Evolutionary conservation across 2,113 vertebrate genomes (phyloP).

Genomic region (Astur gentilis): DNA sequence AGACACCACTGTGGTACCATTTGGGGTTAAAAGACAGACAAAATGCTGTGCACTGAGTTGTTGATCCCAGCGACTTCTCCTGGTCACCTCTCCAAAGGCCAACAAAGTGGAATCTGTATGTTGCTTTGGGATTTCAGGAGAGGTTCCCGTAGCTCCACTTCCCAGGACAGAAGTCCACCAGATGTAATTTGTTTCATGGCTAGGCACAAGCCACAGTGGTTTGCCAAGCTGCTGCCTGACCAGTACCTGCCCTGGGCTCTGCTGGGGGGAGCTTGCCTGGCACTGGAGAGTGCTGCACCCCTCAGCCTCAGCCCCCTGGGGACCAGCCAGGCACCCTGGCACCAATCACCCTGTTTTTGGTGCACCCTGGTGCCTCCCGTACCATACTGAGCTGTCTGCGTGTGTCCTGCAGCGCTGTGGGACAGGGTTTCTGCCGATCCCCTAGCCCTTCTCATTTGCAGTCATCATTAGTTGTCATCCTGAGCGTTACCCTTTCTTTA

Average conservation of each 20-base stretch:
- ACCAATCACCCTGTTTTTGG: background rate
- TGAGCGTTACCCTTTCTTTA: background rate
- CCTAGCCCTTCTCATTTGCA: background rate
- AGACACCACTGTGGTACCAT: background rate
- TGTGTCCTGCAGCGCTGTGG: background rate
- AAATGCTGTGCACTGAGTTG: fast-evolving
- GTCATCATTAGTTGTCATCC: background rate
- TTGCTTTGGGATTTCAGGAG: background rate
- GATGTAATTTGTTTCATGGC: background rate
- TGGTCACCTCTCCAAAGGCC: no score
- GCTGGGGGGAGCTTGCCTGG: background rate
- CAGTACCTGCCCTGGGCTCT: background rate
- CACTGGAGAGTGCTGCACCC: background rate
- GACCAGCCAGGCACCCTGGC: background rate
- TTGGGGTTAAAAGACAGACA: background rate
- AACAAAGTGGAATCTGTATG: fast-evolving
- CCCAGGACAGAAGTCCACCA: no score
- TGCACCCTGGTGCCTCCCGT: background rate
- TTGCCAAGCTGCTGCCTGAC: no score
- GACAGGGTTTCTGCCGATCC: fast-evolving
- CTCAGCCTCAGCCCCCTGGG: background rate
- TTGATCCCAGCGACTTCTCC: background rate
- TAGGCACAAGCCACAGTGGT: background rate
- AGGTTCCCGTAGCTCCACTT: background rate
- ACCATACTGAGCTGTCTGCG: no score